Conservation (phyloP, 2,888 invertebrate species). For the Pristionchus maxplancki region DNA sequence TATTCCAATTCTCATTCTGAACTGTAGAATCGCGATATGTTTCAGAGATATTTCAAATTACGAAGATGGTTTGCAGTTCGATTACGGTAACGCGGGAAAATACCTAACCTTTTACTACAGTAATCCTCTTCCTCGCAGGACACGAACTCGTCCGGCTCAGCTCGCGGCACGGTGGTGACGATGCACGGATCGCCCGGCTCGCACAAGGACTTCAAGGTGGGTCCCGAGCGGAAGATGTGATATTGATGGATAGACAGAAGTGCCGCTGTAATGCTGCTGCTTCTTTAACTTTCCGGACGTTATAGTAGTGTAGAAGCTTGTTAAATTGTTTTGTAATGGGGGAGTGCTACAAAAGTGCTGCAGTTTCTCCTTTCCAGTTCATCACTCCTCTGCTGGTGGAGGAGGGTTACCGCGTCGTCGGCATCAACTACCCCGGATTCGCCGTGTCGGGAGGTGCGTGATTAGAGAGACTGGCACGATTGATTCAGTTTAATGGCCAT, state of each 20-base stretch:
- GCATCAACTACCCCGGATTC: slow-evolving; percentile 67
- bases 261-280: too few relatives aligned
- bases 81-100: too few relatives aligned
- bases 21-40: too few relatives aligned
- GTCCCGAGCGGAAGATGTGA: neutral
- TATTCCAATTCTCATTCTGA: too few relatives aligned
- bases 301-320: too few relatives aligned
- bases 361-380: slow-evolving; percentile 51
- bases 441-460: slow-evolving; percentile 55
- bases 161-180: slow-evolving; percentile 62
- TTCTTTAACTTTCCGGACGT: too few relatives aligned
- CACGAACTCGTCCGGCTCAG: slow-evolving; percentile 58
- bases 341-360: neutral
- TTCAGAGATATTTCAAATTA: too few relatives aligned
- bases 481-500: too few relatives aligned
- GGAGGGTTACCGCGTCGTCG: slow-evolving; percentile 61
- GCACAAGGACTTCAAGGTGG: slow-evolving; percentile 64
- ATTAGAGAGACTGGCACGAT: neutral
- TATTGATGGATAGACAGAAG: too few relatives aligned
- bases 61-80: too few relatives aligned
- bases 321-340: too few relatives aligned
- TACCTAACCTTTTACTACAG: too few relatives aligned
- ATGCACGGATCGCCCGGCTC: slow-evolving; percentile 68
- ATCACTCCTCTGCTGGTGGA: slow-evolving; percentile 58
- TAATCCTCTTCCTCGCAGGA: slow-evolving; percentile 55